phyloP scores from a whole-genome alignment of 2,797 vertebrate species.

The Hydrolagus colliei region DNA sequence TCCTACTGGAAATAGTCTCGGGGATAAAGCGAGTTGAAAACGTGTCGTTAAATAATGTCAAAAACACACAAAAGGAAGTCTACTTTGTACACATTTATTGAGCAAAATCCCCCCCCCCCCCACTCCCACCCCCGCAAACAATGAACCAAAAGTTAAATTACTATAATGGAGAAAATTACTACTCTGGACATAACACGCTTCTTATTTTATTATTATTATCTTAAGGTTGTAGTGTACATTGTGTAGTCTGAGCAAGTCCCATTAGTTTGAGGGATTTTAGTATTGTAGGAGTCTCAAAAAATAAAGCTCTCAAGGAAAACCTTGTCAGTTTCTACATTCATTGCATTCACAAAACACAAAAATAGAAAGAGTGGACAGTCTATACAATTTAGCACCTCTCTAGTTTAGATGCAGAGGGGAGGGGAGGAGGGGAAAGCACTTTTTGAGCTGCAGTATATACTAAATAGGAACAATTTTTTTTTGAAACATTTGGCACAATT shows the following conservation, averaged over 20 bases:
- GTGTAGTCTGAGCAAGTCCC: not conserved
- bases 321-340: constrained; percentile 30
- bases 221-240: not conserved
- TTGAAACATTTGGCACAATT: constrained; percentile 30
- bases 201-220: not conserved
- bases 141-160: constrained; percentile 8
- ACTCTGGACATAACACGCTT: constrained; percentile 9
- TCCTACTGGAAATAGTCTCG: not conserved
- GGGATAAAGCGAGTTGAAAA: no score
- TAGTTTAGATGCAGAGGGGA: not conserved
- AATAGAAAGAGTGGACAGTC: constrained; percentile 10
- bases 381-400: constrained; percentile 24
- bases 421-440: constrained; percentile 7
- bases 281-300: constrained; percentile 7
- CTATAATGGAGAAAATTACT: not conserved
- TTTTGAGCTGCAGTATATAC: not conserved
- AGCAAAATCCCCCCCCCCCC: not conserved
- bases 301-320: constrained; percentile 16
- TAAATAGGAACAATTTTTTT: constrained; percentile 5
- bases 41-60: not conserved
- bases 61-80: not conserved
- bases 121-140: no score
- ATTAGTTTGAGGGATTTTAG: not conserved
- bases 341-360: not conserved
- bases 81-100: not conserved